Percentiles rank a stretch among this genome's conserved stretches.
Evolutionary conservation across 2,113 vertebrate genomes (phyloP).

Genomic region (Malurus melanocephalus): DNA sequence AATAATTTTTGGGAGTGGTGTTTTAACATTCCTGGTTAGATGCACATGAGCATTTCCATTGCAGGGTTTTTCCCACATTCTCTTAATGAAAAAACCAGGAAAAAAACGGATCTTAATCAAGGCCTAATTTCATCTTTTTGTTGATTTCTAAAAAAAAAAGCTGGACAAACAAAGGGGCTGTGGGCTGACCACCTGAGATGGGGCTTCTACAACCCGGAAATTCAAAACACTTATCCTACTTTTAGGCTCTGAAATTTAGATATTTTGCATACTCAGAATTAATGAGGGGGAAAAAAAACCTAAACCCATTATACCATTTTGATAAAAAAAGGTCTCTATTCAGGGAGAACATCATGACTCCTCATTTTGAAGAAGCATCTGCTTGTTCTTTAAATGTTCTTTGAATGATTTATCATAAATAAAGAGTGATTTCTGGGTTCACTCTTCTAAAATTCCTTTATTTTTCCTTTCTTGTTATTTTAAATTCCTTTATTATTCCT

Average conservation of each 20-base stretch:
- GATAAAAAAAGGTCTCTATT: not conserved
- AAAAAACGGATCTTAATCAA: not conserved
- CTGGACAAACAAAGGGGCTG: not conserved
- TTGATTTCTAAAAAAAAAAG: not conserved
- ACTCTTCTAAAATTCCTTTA: not conserved
- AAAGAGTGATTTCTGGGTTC: rapidly evolving
- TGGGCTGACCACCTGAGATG: not conserved
- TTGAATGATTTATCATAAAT: too few species aligned
- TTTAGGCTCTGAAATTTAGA: not conserved
- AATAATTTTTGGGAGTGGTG: rapidly evolving
- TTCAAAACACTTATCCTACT: not conserved
- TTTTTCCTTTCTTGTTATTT: not conserved
- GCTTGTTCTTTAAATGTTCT: not conserved
- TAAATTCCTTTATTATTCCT: not conserved
- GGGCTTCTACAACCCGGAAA: rapidly evolving
- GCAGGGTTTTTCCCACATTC: not conserved
- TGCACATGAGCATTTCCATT: rapidly evolving
- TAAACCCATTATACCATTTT: rapidly evolving
- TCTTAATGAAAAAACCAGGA: not conserved
- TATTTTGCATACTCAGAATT: not conserved
- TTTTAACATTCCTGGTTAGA: not conserved
- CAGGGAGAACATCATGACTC: not conserved
- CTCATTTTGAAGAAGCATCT: not conserved
- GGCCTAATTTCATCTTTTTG: not conserved
- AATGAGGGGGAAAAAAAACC: too few species aligned